Percentiles rank a stretch among this genome's conserved stretches.
phyloP scores from a whole-genome alignment of 2,113 vertebrate genomes.

The Amazona guildingii region DNA sequence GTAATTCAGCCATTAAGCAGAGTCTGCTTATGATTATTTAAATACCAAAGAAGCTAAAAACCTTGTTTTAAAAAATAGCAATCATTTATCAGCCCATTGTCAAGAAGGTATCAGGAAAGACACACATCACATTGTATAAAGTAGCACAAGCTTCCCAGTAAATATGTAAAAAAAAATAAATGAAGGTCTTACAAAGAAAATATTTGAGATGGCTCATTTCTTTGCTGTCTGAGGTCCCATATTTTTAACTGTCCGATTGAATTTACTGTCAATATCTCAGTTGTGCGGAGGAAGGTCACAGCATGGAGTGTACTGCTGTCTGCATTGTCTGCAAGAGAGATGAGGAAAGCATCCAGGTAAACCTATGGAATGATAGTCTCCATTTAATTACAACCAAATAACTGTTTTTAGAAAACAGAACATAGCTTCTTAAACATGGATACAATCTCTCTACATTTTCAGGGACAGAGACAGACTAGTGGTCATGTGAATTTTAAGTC shows the following conservation, averaged over 20 bases:
- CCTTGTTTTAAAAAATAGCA: not conserved
- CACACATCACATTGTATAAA: not conserved
- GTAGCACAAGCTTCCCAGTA: not conserved
- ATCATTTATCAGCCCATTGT: not conserved
- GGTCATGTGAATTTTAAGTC: not conserved
- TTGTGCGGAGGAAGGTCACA: constrained; percentile 90
- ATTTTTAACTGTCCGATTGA: constrained; percentile 97
- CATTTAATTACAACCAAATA: not conserved
- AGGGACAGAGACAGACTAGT: not conserved
- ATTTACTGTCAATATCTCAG: constrained; percentile 95
- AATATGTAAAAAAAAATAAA: not conserved
- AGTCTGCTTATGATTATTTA: not conserved
- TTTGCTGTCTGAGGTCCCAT: constrained; percentile 93
- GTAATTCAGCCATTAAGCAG: not conserved
- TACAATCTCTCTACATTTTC: not conserved
- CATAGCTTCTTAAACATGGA: not conserved
- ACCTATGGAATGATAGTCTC: not conserved
- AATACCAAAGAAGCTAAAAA: not conserved
- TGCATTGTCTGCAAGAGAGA: constrained; percentile 84
- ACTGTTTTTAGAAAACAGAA: not conserved
- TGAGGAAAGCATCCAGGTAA: not conserved
- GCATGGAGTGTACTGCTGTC: constrained; percentile 97
- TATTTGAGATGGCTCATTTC: constrained; percentile 90
- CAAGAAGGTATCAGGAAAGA: not conserved
- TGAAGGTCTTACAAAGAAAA: constrained; percentile 86